Base-by-base conservation (phyloP, 1,140 invertebrate genomes). In the Platyura marginata region DNA sequence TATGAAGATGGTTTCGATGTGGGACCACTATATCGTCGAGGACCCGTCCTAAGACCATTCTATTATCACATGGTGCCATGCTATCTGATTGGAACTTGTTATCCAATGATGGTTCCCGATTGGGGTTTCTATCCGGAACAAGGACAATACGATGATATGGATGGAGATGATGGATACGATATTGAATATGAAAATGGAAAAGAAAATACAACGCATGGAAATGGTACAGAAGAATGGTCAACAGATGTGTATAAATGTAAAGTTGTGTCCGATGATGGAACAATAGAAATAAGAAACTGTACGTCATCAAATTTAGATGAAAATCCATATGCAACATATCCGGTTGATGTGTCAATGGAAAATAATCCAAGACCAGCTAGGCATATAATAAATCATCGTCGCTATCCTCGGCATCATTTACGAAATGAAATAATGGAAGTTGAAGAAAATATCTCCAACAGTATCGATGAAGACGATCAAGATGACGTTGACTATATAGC, bases 61-160 rank as follows among this genome's bases (percentile, higher is more conserved):
- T 46, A 47, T 44, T 51, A 49, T 25, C 49, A 51, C 39, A 21
- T 23, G 13, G 47, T 47, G 16, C 49, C 49, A 9, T 43, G 38
- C 36, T 37, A 23, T 34, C 9, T n/a, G 6, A 11, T 9, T 10
- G 10, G 11, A 36, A 21, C 37, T 8, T 13, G 13, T 22, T 18
- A 16, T 21, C 22, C 29, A 33, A 16, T 21, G 29, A 35, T 21
- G 15, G 35, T 36, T n/a, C 13, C 22, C 2, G 21, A 6, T n/a
- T 11, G 11, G 18, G 13, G 21, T 3, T 15, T n/a, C 32, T 41
- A 43, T 44, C 40, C 25, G 11, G 15, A 18, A 10, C 29, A 21
- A 16, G 49, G 49, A 18, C 47, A 46, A 34, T 49, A 46, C 43
- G 49, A 46, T 9, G 11, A 36, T 5, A 6, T 16, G 34, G 15